phyloP scores from a whole-genome alignment of 2,797 vertebrate species.

The Oreochromis mossambicus region DNA sequence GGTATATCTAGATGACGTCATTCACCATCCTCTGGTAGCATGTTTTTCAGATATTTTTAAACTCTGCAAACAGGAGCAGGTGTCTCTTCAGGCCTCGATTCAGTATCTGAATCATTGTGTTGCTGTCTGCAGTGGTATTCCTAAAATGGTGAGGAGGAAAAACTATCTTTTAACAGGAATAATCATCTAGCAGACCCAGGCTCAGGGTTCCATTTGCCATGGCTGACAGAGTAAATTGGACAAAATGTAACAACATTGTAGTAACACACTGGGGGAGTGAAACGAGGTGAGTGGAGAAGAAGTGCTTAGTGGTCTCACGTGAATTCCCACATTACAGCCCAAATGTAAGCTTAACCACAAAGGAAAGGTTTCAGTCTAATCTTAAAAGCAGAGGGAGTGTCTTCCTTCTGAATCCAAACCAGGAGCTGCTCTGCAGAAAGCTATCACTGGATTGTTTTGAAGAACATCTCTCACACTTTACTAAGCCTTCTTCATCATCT shows the following conservation, averaged over 20 bases:
- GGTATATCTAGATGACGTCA: neutral
- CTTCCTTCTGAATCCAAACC: neutral
- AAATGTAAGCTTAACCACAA: neutral
- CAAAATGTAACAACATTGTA: neutral
- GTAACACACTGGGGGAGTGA: neutral
- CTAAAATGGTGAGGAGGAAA: neutral
- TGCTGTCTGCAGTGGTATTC: neutral
- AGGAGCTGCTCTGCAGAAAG: neutral
- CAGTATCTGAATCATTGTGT: constrained; percentile 4
- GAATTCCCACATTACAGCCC: neutral
- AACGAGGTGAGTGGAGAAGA: neutral
- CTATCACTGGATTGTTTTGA: neutral
- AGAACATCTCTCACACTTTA: neutral
- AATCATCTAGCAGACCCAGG: neutral
- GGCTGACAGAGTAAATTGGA: neutral
- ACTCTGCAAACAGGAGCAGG: neutral
- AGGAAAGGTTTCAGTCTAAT: neutral
- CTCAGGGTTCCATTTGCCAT: neutral
- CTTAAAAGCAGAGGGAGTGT: neutral
- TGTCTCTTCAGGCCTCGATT: neutral
- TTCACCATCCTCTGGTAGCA: neutral
- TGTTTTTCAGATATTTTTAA: neutral
- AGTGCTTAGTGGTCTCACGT: neutral
- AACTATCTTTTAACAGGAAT: neutral
- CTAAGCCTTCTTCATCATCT: neutral